Conservation (phyloP, 2,113 vertebrate species). For the Rhabdomys dilectus region DNA sequence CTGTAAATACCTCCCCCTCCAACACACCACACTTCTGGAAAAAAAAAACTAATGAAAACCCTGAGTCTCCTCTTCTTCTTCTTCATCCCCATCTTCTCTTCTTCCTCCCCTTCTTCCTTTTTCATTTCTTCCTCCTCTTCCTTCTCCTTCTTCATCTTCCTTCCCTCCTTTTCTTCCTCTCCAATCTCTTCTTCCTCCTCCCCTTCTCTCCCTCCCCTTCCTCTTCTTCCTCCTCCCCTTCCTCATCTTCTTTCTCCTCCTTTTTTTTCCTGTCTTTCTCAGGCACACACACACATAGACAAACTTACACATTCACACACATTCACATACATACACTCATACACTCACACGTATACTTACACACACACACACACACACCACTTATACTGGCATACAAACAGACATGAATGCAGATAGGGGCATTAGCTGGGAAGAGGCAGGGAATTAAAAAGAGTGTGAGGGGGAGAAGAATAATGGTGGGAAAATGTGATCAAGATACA, state of each 20-base stretch:
- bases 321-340: not conserved
- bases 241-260: no score
- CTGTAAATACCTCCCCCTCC: not conserved
- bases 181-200: no score
- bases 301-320: not conserved
- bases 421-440: not conserved
- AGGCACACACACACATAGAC: not conserved
- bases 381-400: not conserved
- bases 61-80: not conserved
- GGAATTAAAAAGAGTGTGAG: not conserved
- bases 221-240: not conserved
- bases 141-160: rapidly evolving
- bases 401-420: not conserved
- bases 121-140: not conserved
- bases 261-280: not conserved
- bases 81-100: no score
- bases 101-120: not conserved
- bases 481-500: not conserved
- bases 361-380: not conserved
- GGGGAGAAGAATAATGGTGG: not conserved
- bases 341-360: no score
- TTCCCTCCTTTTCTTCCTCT: not conserved
- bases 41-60: not conserved
- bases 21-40: not conserved
- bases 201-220: no score